Evolutionary conservation across 2,888 invertebrate genomes (phyloP).

Genomic region (Tachystola acroxantha): DNA sequence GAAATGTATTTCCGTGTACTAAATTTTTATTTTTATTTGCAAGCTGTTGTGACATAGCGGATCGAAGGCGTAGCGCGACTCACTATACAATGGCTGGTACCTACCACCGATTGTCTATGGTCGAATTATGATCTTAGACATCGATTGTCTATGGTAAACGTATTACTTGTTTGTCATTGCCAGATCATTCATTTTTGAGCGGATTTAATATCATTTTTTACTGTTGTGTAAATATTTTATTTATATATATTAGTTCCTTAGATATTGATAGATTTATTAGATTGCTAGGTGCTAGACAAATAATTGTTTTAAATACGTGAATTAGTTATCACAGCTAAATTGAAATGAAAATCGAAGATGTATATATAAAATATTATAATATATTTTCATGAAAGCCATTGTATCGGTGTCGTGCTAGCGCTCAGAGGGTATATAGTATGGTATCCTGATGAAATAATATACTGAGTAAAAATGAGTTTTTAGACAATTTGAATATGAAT

Average conservation of each 20-base stretch:
- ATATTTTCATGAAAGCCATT: slow-evolving; percentile 33
- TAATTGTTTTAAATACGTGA: too few species aligned
- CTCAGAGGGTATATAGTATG: slow-evolving; percentile 24
- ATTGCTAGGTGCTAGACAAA: too few species aligned
- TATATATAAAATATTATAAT: too few species aligned
- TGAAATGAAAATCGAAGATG: too few species aligned
- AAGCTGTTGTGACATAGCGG: slow-evolving; percentile 61
- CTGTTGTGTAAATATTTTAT: too few species aligned
- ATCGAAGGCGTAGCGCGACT: slow-evolving; percentile 50
- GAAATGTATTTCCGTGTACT: too few species aligned
- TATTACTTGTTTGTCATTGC: slow-evolving; percentile 1
- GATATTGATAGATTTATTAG: too few species aligned
- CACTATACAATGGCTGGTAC: slow-evolving; percentile 62
- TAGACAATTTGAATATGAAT: neutral
- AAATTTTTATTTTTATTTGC: slow-evolving; percentile 45
- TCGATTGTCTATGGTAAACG: slow-evolving; percentile 38
- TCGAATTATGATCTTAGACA: slow-evolving; percentile 51
- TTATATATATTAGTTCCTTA: too few species aligned
- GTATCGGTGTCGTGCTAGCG: slow-evolving; percentile 43
- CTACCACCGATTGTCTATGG: slow-evolving; percentile 50
- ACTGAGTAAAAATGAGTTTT: neutral
- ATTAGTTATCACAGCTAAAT: too few species aligned
- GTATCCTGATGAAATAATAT: slow-evolving; percentile 34
- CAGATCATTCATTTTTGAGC: too few species aligned
- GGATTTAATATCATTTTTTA: too few species aligned